Evolutionary conservation across 1,140 invertebrate genomes (phyloP), one percentile per base, ranked within the genome.

Genomic region (Drosophila pectinifera): DNA sequence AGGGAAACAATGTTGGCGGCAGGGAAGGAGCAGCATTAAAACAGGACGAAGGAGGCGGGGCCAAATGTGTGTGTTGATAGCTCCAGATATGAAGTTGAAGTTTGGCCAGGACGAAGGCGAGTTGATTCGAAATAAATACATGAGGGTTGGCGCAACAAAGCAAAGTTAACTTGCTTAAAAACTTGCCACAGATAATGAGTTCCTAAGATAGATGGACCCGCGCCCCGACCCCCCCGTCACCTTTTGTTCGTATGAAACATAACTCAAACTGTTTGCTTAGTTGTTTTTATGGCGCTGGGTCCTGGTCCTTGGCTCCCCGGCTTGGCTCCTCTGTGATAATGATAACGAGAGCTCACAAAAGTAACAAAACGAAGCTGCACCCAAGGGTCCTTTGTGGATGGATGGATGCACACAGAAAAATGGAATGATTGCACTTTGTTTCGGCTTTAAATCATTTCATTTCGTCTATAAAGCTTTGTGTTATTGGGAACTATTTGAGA

Each of bases 101-200:
- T 58, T 73, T 73, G 48, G 31, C 54, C 20, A 18, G 39, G 69
- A 63, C 68, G 54, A 73, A 63, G 63, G 68, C 54, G 56, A 80
- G 82, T 70, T 83, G 78, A 83, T 83, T 76, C 70, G 79, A 88
- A 83, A 86, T 80, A 84, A 84, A 84, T 80, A 84, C 73, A 73
- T 69, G 63, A 69, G 74, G 73, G 77, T 57, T 75, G 51, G 57
- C 34, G 56, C 57, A 72, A 54, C 61, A 73, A 73, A 64, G 41
- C 45, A 55, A 63, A 51, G 64, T 73, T 69, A 79, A 83, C 75
- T 88, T 80, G 67, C 75, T 89, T 69, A 83, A 88, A 85, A 88
- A 88, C 75, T 88, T 88, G 84, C 83, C 79, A 83, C 78, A 88
- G 83, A 88, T 88, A 88, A 88, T 88, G 83, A 88, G 83, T 88